phyloP scores from a whole-genome alignment of 2,113 vertebrate genomes.

The Lampris incognitus region DNA sequence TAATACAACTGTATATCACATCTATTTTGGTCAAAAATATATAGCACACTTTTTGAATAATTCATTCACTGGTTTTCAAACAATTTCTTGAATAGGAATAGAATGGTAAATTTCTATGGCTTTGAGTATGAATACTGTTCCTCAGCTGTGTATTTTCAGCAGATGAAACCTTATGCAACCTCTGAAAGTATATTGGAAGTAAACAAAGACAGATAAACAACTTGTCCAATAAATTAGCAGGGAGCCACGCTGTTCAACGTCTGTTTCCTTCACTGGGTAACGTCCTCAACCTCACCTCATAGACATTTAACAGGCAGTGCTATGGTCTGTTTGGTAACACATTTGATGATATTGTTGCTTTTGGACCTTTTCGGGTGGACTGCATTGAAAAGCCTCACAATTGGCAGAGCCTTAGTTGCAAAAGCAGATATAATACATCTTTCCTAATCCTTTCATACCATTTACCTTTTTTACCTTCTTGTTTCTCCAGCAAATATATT shows the following conservation, averaged over 20 bases:
- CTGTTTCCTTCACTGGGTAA: neutral
- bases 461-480: constrained; percentile 9
- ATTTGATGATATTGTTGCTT: neutral
- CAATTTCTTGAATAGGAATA: neutral
- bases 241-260: neutral
- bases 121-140: neutral
- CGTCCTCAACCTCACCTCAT: constrained; percentile 8
- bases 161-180: constrained; percentile 1
- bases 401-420: neutral
- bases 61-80: neutral
- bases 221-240: constrained; percentile 19
- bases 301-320: neutral
- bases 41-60: neutral
- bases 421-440: constrained; percentile 29
- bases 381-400: constrained; percentile 8
- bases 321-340: neutral
- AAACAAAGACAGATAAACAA: constrained; percentile 16
- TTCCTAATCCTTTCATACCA: neutral
- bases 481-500: constrained; percentile 5
- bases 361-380: neutral
- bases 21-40: constrained; percentile 3
- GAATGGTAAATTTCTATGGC: constrained; percentile 11
- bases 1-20: neutral
- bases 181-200: constrained; percentile 14
- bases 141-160: neutral